Evolutionary conservation across 2,888 invertebrate species (phyloP).

Genomic region (Dasypolia templi): DNA sequence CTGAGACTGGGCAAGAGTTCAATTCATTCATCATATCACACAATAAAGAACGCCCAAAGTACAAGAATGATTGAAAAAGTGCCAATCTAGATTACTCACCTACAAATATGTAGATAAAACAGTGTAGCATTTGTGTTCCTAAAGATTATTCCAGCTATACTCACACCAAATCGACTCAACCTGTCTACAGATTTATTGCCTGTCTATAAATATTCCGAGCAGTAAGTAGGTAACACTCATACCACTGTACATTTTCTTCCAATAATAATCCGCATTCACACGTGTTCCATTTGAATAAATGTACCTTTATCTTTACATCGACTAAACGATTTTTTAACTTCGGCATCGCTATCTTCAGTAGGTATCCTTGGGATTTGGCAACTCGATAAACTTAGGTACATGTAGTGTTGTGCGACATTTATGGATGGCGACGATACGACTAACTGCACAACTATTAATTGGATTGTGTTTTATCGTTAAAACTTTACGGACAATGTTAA

Average conservation of each 20-base stretch:
- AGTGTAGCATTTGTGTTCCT: slow-evolving; percentile 15
- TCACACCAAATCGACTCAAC: slow-evolving; percentile 28
- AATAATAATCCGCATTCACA: slow-evolving; percentile 28
- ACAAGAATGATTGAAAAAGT: background rate
- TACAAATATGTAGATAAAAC: slow-evolving; percentile 10
- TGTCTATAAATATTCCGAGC: slow-evolving; percentile 23
- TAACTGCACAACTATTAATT: slow-evolving; percentile 62
- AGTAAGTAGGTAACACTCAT: slow-evolving; percentile 48
- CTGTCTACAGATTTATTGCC: slow-evolving; percentile 37
- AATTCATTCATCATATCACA: background rate
- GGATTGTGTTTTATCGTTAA: slow-evolving; percentile 56
- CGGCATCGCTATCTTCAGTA: slow-evolving; percentile 9
- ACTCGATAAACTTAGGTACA: slow-evolving; percentile 25
- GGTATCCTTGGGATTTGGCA: slow-evolving; percentile 9
- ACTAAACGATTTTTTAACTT: slow-evolving; percentile 34
- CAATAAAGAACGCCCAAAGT: background rate
- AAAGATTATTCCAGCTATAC: slow-evolving; percentile 16
- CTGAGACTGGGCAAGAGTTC: background rate
- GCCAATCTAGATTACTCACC: background rate
- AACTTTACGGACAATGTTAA: slow-evolving; percentile 48
- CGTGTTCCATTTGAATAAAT: slow-evolving; percentile 33
- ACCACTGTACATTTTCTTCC: slow-evolving; percentile 14
- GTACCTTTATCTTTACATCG: slow-evolving; percentile 19
- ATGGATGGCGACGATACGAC: slow-evolving; percentile 42
- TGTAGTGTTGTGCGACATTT: slow-evolving; percentile 27